These are phyloP conservation scores for Agrochola lota DNA, from an alignment of 2,888 invertebrate genomes.

Conservation along the genomic window DNA sequence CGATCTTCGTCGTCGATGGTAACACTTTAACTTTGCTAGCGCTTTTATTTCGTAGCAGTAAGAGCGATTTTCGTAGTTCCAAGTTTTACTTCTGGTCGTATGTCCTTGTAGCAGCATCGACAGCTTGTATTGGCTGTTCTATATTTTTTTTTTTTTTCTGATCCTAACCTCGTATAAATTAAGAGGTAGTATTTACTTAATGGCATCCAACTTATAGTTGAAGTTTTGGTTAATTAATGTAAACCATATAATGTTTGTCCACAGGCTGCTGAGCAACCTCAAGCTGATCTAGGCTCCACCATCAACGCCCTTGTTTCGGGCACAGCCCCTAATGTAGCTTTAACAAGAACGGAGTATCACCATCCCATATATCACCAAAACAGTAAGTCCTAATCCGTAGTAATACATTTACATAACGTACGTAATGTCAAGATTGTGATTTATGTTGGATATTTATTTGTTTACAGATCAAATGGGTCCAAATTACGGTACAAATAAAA, in stretches of 20 bases:
- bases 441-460: constrained; percentile 9
- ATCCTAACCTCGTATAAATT: too few relatives aligned
- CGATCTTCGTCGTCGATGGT: neutral
- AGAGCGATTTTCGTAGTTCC: neutral
- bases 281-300: constrained; percentile 91
- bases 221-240: neutral
- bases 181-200: neutral
- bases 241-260: constrained; percentile 14
- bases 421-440: neutral
- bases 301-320: constrained; percentile 96
- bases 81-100: neutral
- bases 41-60: constrained; percentile 1
- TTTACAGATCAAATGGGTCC: constrained; percentile 87
- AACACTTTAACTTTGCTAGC: neutral
- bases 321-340: constrained; percentile 97
- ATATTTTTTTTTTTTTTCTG: neutral
- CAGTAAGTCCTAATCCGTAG: constrained; percentile 75
- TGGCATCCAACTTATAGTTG: neutral
- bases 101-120: neutral
- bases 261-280: constrained; percentile 92
- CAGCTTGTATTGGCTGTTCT: neutral
- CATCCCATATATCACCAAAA: constrained; percentile 82
- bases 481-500: constrained; percentile 89
- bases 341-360: constrained; percentile 92
- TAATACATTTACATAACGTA: neutral